phyloP scores from a whole-genome alignment of 2,113 vertebrate genomes.

The Aramus guarauna region DNA sequence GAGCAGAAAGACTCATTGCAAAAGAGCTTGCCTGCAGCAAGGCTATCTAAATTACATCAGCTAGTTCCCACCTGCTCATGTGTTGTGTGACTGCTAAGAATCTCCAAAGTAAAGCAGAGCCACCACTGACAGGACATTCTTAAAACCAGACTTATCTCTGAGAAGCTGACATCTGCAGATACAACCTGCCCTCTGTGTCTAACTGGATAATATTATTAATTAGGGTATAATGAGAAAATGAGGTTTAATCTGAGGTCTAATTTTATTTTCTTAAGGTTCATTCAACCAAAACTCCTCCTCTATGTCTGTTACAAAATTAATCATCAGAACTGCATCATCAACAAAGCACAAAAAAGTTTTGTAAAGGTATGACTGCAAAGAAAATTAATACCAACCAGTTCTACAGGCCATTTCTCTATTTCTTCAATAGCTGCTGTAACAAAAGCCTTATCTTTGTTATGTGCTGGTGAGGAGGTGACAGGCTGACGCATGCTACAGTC shows the following conservation, averaged over 20 bases:
- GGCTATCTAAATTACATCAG: not conserved
- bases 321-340: not conserved
- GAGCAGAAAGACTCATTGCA: not conserved
- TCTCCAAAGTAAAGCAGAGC: not conserved
- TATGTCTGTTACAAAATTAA: not conserved
- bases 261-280: not conserved
- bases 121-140: not conserved
- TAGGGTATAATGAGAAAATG: not conserved
- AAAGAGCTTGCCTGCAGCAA: not conserved
- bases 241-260: not conserved
- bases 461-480: not conserved
- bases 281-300: not conserved
- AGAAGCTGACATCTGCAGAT: not conserved
- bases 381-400: conserved; percentile 76
- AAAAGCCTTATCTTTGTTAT: not conserved
- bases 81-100: not conserved
- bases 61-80: not conserved
- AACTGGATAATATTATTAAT: not conserved
- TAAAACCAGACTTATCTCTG: not conserved
- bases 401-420: conserved; percentile 73
- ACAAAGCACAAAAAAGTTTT: not conserved
- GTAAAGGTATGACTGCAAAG: not conserved
- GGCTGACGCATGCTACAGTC: not conserved
- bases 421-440: conserved; percentile 43
- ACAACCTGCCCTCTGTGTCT: not conserved